These are phyloP conservation scores for Amphiprion clarkii DNA, from an alignment of 2,797 vertebrate species.

Conservation along the genomic window DNA sequence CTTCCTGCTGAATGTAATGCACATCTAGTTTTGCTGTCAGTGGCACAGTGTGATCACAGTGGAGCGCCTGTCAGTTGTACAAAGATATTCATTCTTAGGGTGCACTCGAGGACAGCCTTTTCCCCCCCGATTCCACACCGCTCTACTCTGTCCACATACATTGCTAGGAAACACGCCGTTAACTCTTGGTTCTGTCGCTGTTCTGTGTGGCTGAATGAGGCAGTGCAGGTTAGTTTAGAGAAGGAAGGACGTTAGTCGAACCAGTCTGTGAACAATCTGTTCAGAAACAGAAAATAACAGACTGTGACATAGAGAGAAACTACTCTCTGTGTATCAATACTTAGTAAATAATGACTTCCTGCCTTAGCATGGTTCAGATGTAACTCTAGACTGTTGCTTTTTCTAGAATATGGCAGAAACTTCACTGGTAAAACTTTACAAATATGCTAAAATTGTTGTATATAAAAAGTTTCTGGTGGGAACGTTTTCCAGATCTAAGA, in stretches of 20 bases:
- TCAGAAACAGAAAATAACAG: too few relatives aligned
- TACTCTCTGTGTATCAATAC: too few relatives aligned
- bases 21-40: neutral
- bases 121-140: neutral
- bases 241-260: neutral
- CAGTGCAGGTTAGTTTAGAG: too few relatives aligned
- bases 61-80: neutral
- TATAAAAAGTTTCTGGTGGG: too few relatives aligned
- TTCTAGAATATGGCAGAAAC: too few relatives aligned
- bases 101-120: neutral
- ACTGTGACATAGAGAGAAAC: neutral
- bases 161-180: neutral
- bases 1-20: neutral
- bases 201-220: neutral
- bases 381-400: too few relatives aligned
- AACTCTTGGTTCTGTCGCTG: conserved; percentile 27
- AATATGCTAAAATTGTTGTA: too few relatives aligned
- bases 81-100: neutral
- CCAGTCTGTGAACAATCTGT: neutral
- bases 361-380: too few relatives aligned
- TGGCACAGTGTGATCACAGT: neutral
- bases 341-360: too few relatives aligned
- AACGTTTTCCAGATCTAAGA: neutral
- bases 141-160: neutral
- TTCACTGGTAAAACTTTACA: too few relatives aligned